A percentile compares a stretch with the other conserved stretches of the same genome.
Evolutionary conservation across 92 coral and sea anemone species (phyloP).

Genomic region (Porites cylindrica): DNA sequence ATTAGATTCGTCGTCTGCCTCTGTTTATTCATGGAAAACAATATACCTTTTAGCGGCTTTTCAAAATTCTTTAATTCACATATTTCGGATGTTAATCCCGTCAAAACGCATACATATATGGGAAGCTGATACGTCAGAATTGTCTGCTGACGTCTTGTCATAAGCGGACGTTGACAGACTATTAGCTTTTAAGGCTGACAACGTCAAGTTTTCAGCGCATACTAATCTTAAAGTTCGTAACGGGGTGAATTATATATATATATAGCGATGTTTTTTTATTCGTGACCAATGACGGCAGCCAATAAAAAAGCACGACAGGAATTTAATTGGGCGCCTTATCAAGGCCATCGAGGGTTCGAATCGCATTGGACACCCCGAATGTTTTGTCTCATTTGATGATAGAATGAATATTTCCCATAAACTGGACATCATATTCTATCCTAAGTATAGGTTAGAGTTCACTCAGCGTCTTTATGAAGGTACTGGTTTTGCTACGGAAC

Average conservation of each 20-base stretch:
- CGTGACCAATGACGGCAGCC: no score
- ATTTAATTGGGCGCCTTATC: no score
- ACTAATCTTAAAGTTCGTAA: not conserved
- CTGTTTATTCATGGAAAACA: not conserved
- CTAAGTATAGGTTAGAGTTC: no score
- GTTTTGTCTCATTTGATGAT: no score
- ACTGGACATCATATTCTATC: no score
- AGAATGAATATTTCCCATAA: no score
- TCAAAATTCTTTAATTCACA: not conserved
- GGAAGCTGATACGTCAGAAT: not conserved
- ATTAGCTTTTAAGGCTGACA: not conserved
- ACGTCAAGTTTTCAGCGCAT: not conserved
- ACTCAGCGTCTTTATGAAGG: no score
- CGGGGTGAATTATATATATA: not conserved
- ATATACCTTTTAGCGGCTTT: slow-evolving; percentile 29
- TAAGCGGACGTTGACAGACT: not conserved
- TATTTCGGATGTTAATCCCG: not conserved
- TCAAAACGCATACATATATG: not conserved
- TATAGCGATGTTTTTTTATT: no score
- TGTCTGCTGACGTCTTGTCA: not conserved
- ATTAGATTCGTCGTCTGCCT: not conserved
- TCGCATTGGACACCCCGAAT: no score
- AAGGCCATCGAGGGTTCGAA: no score
- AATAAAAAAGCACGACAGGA: no score
- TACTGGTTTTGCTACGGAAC: no score